Conservation (phyloP, 2,113 vertebrate genomes). For the Prionailurus viverrinus region DNA sequence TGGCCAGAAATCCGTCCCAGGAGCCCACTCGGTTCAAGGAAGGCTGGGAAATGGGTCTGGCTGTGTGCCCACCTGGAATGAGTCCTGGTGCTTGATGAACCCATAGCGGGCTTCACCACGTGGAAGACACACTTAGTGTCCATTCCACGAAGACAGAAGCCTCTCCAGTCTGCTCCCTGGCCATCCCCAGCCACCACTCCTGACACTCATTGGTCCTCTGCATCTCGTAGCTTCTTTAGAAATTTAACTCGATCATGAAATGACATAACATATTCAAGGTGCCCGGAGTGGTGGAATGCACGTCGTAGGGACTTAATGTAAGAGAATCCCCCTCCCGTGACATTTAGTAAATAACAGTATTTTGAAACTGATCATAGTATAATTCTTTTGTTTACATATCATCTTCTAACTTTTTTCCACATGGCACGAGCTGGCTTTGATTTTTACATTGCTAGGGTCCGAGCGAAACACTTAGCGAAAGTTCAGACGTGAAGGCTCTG, state of each 20-base stretch:
- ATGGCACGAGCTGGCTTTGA: background rate
- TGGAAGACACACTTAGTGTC: fast-evolving
- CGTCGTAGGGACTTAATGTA: fast-evolving
- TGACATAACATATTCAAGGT: background rate
- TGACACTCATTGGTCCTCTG: background rate
- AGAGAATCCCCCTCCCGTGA: fast-evolving
- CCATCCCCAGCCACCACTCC: fast-evolving
- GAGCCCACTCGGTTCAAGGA: background rate
- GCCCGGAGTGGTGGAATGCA: fast-evolving
- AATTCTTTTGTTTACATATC: background rate
- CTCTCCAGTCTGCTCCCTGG: no score
- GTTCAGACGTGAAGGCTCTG: background rate
- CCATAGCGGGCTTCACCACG: fast-evolving
- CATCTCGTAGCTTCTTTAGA: background rate
- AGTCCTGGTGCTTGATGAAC: background rate
- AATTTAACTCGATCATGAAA: background rate
- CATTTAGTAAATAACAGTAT: background rate
- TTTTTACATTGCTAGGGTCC: background rate
- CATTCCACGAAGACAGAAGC: background rate
- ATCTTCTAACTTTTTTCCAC: background rate
- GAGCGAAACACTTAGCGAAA: background rate
- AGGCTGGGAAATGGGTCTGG: background rate
- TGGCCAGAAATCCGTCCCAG: background rate
- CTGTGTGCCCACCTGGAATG: fast-evolving
- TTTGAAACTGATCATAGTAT: background rate